A percentile compares a stretch with the other conserved stretches of the same genome.
These are phyloP conservation scores for Periplaneta americana DNA, from an alignment of 1,140 invertebrate species.

Conservation along the genomic window DNA sequence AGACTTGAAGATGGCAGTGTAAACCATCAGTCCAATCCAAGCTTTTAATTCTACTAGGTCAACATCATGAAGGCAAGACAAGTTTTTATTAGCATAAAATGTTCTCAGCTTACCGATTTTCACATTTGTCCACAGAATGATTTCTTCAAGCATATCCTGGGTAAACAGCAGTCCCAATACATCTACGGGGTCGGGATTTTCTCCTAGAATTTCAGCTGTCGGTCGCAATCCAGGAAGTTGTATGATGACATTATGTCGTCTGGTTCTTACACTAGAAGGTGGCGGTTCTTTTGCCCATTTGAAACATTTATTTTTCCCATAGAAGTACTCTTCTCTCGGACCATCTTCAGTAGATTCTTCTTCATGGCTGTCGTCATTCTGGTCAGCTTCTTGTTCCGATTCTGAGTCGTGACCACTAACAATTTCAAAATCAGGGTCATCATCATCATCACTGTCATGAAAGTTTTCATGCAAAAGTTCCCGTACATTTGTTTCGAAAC, in stretches of 20 bases:
- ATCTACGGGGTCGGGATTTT: too few relatives aligned
- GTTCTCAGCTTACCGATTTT: too few relatives aligned
- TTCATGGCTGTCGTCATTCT: not conserved
- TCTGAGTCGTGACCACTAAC: not conserved
- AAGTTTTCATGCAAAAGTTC: too few relatives aligned
- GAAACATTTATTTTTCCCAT: not conserved
- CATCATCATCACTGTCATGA: not conserved
- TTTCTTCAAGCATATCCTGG: too few relatives aligned
- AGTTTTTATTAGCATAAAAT: too few relatives aligned
- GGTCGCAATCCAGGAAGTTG: too few relatives aligned
- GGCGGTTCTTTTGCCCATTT: not conserved
- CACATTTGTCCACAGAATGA: too few relatives aligned
- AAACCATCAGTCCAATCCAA: not conserved
- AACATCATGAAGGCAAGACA: too few relatives aligned
- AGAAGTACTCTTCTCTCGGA: not conserved
- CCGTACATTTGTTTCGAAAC: too few relatives aligned
- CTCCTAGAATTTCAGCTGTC: too few relatives aligned
- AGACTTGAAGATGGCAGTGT: not conserved
- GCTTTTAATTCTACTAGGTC: too few relatives aligned
- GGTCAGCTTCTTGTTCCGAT: not conserved
- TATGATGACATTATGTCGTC: not conserved
- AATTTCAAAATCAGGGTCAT: not conserved
- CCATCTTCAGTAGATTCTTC: not conserved
- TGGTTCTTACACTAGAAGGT: not conserved
- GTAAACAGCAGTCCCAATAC: too few relatives aligned